Evolutionary conservation across 2,888 invertebrate genomes (phyloP), one percentile per base, ranked within the genome.

Genomic region (Anodontia alba): DNA sequence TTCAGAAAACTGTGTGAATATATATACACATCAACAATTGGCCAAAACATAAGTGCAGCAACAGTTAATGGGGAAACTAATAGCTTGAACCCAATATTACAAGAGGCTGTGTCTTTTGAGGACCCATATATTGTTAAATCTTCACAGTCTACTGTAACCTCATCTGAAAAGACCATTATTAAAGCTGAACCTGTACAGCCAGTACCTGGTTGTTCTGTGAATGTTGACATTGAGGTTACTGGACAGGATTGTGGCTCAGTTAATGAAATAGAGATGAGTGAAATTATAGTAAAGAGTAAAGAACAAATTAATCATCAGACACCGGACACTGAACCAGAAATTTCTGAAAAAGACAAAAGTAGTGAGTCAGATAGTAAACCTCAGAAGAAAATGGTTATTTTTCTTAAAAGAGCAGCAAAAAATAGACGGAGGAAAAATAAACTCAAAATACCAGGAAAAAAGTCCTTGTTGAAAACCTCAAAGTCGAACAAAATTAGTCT

Each of bases 1-100:
- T 98, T 98, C 93, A 97, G 97, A 94, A 97, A 97, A 92, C 95
- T 98, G 83, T 98, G 98, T 95, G 96, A 97, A 92, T 97, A 97
- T 94, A 96, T 98, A 90, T 96, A 96, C n/a, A 79, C 80, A 46
- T 90, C 91, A 1, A 83, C 83, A 10, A 83, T 92, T 26, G 90
- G 91, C 7, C 54, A 72, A 20, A 87, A 88, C 33, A 78, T 93
- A 36, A 66, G 54, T 42, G 80, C 78, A 66, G 66, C 62, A 31
- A 72, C 69, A n/a, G 46, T 83, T 1, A 92, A 91, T 75, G 92
- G 92, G 23, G 91, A 91, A 75, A 90, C 88, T 10, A 90, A 90
- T 69, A 87, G 80, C 38, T 73, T 93, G n/a, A 78, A 90, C 29
- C 78, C 84, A 26, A 89, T 93, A n/a, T 78, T 93, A 26, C 88